Evolutionary conservation across 2,797 vertebrate species (phyloP).

Genomic region (Sternotherus odoratus): DNA sequence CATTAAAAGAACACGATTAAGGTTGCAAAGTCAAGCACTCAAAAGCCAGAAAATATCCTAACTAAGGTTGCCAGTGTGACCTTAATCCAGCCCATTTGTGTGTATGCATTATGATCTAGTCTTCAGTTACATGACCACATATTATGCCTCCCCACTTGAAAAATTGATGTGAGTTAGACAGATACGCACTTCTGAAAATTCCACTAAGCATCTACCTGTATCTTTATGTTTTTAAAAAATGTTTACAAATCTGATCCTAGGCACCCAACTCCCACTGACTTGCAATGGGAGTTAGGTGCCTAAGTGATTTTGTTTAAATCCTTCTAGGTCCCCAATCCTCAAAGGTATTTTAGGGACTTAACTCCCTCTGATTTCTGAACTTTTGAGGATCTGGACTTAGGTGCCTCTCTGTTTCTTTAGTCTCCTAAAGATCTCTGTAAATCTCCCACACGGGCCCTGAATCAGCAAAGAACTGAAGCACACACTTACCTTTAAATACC

Average conservation of each 20-base stretch:
- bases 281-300: neutral
- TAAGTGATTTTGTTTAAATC: neutral
- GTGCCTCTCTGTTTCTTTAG: neutral
- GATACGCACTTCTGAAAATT: neutral
- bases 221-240: neutral
- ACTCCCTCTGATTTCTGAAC: neutral
- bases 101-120: neutral
- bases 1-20: neutral
- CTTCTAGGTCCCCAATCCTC: neutral
- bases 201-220: neutral
- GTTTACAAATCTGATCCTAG: neutral
- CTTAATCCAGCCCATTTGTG: neutral
- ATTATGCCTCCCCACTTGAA: neutral
- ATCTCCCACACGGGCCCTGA: neutral
- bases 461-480: neutral
- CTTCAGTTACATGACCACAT: neutral
- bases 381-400: neutral
- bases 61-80: neutral
- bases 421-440: neutral
- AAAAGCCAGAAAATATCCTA: neutral
- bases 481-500: no score
- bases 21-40: neutral
- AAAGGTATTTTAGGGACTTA: neutral
- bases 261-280: neutral
- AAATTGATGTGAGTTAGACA: neutral